A percentile compares a stretch with the other conserved stretches of the same genome.
Evolutionary conservation across 2,797 vertebrate species (phyloP).

Genomic region (Mycteria americana): DNA sequence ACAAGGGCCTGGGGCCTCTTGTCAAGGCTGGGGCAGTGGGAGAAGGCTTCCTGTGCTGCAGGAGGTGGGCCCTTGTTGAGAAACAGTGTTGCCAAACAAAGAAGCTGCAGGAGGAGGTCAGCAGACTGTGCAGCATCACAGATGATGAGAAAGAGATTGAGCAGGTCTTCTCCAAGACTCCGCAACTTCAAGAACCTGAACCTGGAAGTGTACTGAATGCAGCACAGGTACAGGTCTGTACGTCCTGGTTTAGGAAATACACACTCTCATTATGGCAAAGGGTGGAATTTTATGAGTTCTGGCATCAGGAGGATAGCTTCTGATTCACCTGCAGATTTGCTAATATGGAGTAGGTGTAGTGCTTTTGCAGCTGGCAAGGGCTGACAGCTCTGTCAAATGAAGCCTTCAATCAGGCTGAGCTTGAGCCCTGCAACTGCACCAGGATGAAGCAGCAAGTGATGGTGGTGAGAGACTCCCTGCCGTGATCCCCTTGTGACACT

Average conservation of each 20-base stretch:
- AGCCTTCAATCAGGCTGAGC: background rate
- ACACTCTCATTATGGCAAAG: background rate
- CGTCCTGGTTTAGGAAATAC: background rate
- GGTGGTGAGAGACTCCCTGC: background rate
- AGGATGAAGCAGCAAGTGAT: background rate
- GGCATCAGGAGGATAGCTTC: background rate
- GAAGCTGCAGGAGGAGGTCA: background rate
- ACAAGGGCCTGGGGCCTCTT: background rate
- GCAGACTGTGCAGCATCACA: background rate
- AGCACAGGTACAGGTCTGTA: accelerated
- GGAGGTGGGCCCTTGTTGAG: background rate
- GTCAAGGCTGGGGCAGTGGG: background rate
- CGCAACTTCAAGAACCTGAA: background rate
- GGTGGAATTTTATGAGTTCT: background rate
- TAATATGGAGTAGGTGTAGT: background rate
- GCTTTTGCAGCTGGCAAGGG: background rate
- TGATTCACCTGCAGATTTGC: background rate
- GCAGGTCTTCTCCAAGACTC: background rate
- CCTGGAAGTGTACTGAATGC: background rate
- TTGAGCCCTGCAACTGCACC: background rate
- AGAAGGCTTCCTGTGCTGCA: background rate
- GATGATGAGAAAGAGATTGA: background rate
- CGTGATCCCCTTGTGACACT: background rate
- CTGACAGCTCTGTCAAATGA: background rate
- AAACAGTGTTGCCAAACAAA: background rate